Evolutionary conservation across 2,113 vertebrate species (phyloP).

Genomic region (Aleadryas rufinucha): DNA sequence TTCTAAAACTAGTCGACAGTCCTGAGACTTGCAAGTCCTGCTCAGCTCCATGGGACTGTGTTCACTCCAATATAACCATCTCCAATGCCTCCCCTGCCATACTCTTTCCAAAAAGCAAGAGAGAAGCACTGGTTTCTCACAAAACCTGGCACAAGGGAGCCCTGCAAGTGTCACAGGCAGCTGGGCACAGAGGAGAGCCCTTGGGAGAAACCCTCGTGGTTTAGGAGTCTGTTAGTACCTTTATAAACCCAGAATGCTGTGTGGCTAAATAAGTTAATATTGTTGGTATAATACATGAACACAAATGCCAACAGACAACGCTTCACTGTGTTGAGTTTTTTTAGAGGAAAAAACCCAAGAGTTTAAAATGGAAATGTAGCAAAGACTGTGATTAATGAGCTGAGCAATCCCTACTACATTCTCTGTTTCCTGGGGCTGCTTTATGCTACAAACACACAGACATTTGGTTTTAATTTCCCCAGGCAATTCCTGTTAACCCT

Average conservation of each 20-base stretch:
- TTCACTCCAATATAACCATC: not conserved
- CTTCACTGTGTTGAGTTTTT: rapidly evolving
- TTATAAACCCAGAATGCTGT: not conserved
- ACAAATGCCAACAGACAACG: not conserved
- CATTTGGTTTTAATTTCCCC: conserved; percentile 36
- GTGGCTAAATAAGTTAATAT: not conserved
- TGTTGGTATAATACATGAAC: not conserved
- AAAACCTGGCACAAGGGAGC: not conserved
- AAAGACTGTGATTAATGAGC: conserved; percentile 37
- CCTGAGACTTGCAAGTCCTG: not conserved
- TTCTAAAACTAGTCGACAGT: not conserved
- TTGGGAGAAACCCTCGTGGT: not conserved
- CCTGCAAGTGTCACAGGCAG: not conserved
- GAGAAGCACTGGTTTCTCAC: not conserved
- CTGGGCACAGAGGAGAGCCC: not conserved
- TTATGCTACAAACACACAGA: conserved; percentile 1
- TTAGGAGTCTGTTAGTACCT: not conserved
- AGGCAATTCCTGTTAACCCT: conserved; percentile 34
- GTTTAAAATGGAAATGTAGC: conserved; percentile 2
- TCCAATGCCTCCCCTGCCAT: not conserved
- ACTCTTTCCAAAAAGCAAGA: not conserved
- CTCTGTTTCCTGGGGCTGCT: not conserved
- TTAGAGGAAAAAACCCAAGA: not conserved
- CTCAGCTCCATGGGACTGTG: not conserved
- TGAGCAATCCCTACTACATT: not conserved